Base-by-base conservation (phyloP, 2,797 vertebrate species). In the Chelon auratus region DNA sequence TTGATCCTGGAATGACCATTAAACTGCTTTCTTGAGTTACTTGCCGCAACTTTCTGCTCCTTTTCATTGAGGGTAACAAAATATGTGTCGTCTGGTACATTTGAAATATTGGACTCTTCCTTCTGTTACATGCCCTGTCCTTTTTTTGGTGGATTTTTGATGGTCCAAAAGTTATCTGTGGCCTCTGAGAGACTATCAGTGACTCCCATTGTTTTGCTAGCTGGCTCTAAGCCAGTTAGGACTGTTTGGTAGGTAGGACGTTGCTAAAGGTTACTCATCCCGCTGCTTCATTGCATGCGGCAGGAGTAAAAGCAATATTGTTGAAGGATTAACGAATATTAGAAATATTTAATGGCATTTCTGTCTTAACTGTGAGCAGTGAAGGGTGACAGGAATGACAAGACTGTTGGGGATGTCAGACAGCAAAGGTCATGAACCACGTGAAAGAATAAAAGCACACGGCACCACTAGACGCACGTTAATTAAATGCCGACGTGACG, bases 391-490 rank as follows among this genome's bases (percentile, higher is more conserved):
- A 7, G 62, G 42, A 47, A 50, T 30, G 39, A 64, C 15, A 7
- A 71, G 62, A 61, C 15, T 20, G 61, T 14, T 30, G 4, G 20
- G 11, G 61, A 51, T 37, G 62, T 75, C 51, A 54, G 48, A 59
- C 68, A 62, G 67, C 50, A 81, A 75, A 83, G 75, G 75, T 82
- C 83, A 77, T 51, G 56, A 76, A 66, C 54, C 43, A 36, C 11
- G 42, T 43, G 13, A 53, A 77, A 68, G 39, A 73, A 73, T 1
- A 56, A 51, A 72, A 57, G 20, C 54, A 64, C 10, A 26, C 11
- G 56, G 18, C 30, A 64, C 5, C 47, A 37, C 33, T 5, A 45
- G 26, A 77, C 39, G 47, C 11, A 24, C 6, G 9, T 42, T 78
- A 51, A 71, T 69, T 74, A 62, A 65, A 68, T 68, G 51, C 52